Evolutionary conservation across 2,888 invertebrate species (phyloP).

Genomic region (Trimorus sp.): DNA sequence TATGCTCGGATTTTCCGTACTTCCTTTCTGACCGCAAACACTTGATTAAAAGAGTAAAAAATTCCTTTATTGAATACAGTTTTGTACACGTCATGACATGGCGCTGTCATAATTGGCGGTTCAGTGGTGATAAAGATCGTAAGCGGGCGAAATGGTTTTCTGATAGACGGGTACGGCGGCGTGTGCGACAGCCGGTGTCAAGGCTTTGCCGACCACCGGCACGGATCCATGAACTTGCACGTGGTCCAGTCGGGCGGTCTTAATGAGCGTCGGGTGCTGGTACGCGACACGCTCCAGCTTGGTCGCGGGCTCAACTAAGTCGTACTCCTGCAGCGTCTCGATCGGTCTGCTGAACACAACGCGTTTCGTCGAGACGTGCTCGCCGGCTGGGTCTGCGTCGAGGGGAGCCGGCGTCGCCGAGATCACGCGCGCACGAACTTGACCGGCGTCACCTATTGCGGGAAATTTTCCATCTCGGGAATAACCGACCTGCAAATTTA

Average conservation of each 20-base stretch:
- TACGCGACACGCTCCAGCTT: constrained; percentile 84
- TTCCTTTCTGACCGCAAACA: no score
- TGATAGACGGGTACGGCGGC: constrained; percentile 76
- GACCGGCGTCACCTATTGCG: constrained; percentile 81
- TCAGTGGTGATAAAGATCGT: constrained; percentile 70
- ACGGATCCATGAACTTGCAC: constrained; percentile 81
- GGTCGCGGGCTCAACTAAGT: constrained; percentile 84
- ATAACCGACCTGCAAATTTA: constrained; percentile 75
- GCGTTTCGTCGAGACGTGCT: constrained; percentile 84
- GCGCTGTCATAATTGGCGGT: not conserved
- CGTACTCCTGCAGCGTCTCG: constrained; percentile 84
- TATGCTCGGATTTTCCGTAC: no score
- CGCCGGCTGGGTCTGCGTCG: constrained; percentile 82
- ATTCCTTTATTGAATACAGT: constrained; percentile 36
- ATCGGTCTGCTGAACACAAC: constrained; percentile 85
- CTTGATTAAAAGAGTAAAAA: constrained; percentile 30
- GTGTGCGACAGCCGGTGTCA: constrained; percentile 75
- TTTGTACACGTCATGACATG: constrained; percentile 36
- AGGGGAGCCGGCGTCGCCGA: constrained; percentile 84
- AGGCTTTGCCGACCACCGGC: constrained; percentile 80
- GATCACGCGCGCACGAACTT: constrained; percentile 83
- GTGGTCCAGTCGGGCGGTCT: constrained; percentile 82
- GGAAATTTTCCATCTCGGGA: constrained; percentile 77
- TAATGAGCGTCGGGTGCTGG: constrained; percentile 83
- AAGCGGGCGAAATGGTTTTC: constrained; percentile 75